Evolutionary conservation across 1,140 invertebrate species (phyloP).

Genomic region (Drosophila nigrodunni): DNA sequence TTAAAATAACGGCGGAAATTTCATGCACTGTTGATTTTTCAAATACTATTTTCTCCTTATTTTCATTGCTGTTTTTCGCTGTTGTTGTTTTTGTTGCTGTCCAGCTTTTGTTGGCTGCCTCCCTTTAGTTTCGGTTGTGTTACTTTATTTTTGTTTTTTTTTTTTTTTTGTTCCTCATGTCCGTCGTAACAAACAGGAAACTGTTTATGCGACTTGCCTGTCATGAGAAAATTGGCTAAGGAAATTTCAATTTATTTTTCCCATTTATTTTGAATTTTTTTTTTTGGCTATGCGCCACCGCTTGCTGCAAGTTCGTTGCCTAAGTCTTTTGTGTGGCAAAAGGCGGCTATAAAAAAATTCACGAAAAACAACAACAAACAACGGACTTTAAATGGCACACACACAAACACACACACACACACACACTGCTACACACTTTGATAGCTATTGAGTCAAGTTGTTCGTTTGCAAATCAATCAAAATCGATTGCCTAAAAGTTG

Average conservation of each 20-base stretch:
- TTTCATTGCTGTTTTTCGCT: slow-evolving; percentile 1
- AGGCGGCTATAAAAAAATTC: slow-evolving; percentile 7
- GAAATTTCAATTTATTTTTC: slow-evolving; percentile 55
- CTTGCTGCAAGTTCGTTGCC: slow-evolving; percentile 71
- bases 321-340: slow-evolving; percentile 70
- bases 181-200: slow-evolving; percentile 78
- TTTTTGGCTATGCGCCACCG: slow-evolving; percentile 25
- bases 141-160: slow-evolving; percentile 11
- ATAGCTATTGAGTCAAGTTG: not conserved
- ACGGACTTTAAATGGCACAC: slow-evolving; percentile 29
- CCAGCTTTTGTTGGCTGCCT: slow-evolving; percentile 52
- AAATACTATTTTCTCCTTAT: slow-evolving; percentile 32
- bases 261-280: not conserved
- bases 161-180: slow-evolving; percentile 20
- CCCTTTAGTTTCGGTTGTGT: slow-evolving; percentile 46
- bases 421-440: not conserved
- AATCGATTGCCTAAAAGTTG: slow-evolving; percentile 42
- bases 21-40: slow-evolving; percentile 66
- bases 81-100: slow-evolving; percentile 33
- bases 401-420: slow-evolving; percentile 12
- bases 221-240: slow-evolving; percentile 75
- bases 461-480: slow-evolving; percentile 43
- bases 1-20: slow-evolving; percentile 66
- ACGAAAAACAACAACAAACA: slow-evolving; percentile 9
- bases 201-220: slow-evolving; percentile 53